Base-by-base conservation (phyloP, 2,113 vertebrate species). In the Anguilla japonica region DNA sequence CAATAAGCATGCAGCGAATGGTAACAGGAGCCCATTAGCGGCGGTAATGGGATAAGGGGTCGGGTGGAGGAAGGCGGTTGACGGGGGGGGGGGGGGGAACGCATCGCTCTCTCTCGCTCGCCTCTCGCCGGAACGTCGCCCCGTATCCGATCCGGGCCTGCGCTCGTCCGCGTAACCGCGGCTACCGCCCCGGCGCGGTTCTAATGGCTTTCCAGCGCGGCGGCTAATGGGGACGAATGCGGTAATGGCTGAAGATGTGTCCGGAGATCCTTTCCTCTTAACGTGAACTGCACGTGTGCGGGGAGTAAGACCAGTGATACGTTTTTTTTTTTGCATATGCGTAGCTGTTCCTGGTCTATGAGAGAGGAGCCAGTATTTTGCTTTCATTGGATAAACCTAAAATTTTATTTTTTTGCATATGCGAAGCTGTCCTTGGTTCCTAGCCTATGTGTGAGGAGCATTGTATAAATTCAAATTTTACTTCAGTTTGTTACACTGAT, bases 11-110 rank as follows among this genome's bases (percentile, higher is more conserved):
- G 88, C 90, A 88, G 84, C 89, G 89, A 85, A 90, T 83, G 86
- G 91, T 91, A 92, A 92, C 90, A 89, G 80, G 53, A 75, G 90
- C 92, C 89, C 89, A 87, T 93, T 91, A 75, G 71, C 71, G 9
- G 2, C 71, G 83, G 90, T 93, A 94, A 92, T 91, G 86, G 26
- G 79, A 93, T 91, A 89, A 90, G 88, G 88, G 34, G 34, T 34
- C 34, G 34, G 34, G 92, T 92, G 89, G 81, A 90, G 89, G 90
- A 86, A 81, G 83, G 82, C 86, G 89, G 91, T 90, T 84, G 80
- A 43, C 86, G 8, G 85, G 34, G 88, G 78, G 91, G 8, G 85
- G 34, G 88, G 79, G 91, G 8, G 85, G 34, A 88, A 83, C 84
- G 50, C 57, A 29, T 89, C 89, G 87, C 93, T 91, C 89, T 91